These are phyloP conservation scores for Apamea monoglypha DNA, from an alignment of 2,888 invertebrate species.

Conservation along the genomic window DNA sequence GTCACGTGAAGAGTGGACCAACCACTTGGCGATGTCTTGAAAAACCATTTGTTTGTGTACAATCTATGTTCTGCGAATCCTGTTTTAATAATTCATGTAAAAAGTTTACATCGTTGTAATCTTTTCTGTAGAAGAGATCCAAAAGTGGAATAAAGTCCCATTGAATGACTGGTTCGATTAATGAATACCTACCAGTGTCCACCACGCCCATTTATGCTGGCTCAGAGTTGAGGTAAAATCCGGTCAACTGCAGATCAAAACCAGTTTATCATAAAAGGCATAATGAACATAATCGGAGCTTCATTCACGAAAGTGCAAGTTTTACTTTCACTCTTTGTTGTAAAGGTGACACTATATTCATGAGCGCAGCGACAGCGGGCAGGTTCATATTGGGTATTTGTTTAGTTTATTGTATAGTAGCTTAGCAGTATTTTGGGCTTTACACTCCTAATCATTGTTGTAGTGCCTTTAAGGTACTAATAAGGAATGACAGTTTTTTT, in stretches of 20 bases:
- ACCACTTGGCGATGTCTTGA: background rate
- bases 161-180: background rate
- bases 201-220: constrained; percentile 15
- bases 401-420: background rate
- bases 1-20: background rate
- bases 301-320: constrained; percentile 70
- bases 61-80: background rate
- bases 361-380: constrained; percentile 61
- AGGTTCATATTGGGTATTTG: background rate
- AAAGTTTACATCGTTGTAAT: too few species aligned
- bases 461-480: background rate
- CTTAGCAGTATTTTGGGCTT: background rate
- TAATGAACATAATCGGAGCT: constrained; percentile 17
- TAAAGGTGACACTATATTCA: constrained; percentile 38
- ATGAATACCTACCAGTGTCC: background rate
- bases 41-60: background rate
- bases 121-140: background rate
- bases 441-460: background rate
- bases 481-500: too few species aligned
- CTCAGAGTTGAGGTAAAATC: background rate
- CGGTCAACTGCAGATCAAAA: constrained; percentile 14
- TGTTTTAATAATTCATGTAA: background rate
- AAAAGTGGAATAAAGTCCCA: background rate
- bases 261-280: constrained; percentile 36
- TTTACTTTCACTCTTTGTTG: constrained; percentile 65